A percentile compares a stretch with the other conserved stretches of the same genome.
Evolutionary conservation across 2,113 vertebrate species (phyloP).

Genomic region (Fregetta grallaria): DNA sequence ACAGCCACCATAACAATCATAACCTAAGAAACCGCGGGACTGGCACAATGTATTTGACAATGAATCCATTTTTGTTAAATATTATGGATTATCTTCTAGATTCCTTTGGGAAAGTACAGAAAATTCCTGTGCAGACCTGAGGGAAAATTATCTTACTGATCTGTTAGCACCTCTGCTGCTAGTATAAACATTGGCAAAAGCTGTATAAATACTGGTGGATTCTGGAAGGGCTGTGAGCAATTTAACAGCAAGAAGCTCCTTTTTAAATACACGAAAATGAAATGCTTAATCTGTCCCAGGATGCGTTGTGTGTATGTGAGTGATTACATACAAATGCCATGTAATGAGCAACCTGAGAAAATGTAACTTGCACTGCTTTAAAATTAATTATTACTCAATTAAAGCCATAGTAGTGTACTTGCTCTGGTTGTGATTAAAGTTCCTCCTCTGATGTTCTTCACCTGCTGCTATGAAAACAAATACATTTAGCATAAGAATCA

Average conservation of each 20-base stretch:
- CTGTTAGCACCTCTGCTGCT: slow-evolving; percentile 28
- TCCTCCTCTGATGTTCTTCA: slow-evolving; percentile 2
- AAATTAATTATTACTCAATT: slow-evolving; percentile 31
- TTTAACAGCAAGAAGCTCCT: slow-evolving; percentile 27
- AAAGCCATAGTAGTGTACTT: background rate
- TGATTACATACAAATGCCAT: background rate
- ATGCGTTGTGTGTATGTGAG: background rate
- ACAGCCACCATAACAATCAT: background rate
- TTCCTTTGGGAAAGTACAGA: background rate
- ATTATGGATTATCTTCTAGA: background rate
- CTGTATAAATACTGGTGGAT: background rate
- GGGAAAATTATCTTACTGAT: slow-evolving; percentile 29
- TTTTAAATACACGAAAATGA: background rate
- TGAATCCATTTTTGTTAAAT: background rate
- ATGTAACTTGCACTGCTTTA: background rate
- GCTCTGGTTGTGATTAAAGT: slow-evolving; percentile 11
- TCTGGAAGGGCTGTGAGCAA: background rate
- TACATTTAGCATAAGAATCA: background rate
- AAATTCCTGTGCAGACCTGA: background rate
- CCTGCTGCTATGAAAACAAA: slow-evolving; percentile 41
- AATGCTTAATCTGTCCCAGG: slow-evolving; percentile 19
- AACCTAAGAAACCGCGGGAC: background rate
- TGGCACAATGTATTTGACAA: background rate
- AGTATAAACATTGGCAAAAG: slow-evolving; percentile 38
- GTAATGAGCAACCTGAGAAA: slow-evolving; percentile 44